phyloP scores from a whole-genome alignment of 2,113 vertebrate species.

The Caranx ignobilis region DNA sequence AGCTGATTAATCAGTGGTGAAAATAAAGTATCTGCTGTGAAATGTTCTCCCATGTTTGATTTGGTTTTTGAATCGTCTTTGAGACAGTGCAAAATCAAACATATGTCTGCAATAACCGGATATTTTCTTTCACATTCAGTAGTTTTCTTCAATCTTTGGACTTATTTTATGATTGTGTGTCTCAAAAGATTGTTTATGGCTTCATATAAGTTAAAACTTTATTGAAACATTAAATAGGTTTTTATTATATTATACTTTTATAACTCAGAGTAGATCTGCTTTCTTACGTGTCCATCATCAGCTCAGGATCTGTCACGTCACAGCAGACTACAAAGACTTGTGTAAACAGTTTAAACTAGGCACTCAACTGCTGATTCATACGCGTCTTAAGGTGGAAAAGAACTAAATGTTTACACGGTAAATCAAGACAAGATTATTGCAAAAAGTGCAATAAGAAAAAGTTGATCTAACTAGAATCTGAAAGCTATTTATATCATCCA shows the following conservation, averaged over 20 bases:
- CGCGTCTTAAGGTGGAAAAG: constrained; percentile 11
- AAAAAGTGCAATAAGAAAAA: constrained; percentile 68
- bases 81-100: constrained; percentile 30
- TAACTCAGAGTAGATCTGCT: constrained; percentile 18
- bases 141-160: constrained; percentile 70
- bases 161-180: constrained; percentile 41
- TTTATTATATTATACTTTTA: constrained; percentile 41
- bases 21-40: neutral
- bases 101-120: neutral
- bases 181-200: constrained; percentile 72
- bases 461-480: constrained; percentile 32
- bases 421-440: constrained; percentile 72
- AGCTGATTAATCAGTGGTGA: neutral
- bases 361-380: constrained; percentile 49
- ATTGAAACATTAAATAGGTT: constrained; percentile 60
- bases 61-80: constrained; percentile 5
- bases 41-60: neutral
- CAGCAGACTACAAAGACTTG: constrained; percentile 28
- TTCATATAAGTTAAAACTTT: constrained; percentile 60
- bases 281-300: neutral
- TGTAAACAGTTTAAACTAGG: constrained; percentile 57
- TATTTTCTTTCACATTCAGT: constrained; percentile 70
- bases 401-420: constrained; percentile 79
- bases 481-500: constrained; percentile 26
- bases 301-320: constrained; percentile 39